A percentile compares a stretch with the other conserved stretches of the same genome.
Evolutionary conservation across 1,140 invertebrate species (phyloP).

Genomic region (Theocolax elegans): DNA sequence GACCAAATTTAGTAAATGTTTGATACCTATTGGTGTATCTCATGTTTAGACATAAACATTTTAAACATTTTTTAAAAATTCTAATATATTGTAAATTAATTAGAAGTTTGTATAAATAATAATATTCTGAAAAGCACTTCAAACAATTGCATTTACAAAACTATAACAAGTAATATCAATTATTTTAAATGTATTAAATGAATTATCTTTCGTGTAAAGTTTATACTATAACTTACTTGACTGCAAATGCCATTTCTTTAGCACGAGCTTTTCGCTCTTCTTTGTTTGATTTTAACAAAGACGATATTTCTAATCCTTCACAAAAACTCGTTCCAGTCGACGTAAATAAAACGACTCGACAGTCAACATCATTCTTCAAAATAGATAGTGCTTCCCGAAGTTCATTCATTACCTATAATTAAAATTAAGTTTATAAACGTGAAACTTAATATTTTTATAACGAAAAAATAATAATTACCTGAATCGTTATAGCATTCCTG

Average conservation of each 20-base stretch:
- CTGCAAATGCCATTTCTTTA: slow-evolving; percentile 69
- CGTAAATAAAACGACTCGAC: slow-evolving; percentile 74
- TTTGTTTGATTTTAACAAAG: slow-evolving; percentile 69
- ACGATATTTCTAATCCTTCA: slow-evolving; percentile 77
- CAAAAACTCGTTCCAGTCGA: slow-evolving; percentile 76
- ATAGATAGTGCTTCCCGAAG: slow-evolving; percentile 71
- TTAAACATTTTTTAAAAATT: too few species aligned
- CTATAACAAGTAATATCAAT: too few species aligned
- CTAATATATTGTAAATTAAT: too few species aligned
- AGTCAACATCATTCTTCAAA: slow-evolving; percentile 72
- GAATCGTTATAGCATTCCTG: slow-evolving; percentile 70
- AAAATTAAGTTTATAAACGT: slow-evolving; percentile 18
- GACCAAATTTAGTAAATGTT: too few species aligned
- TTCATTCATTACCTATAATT: slow-evolving; percentile 73
- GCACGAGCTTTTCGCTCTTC: slow-evolving; percentile 71
- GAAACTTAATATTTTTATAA: too few species aligned
- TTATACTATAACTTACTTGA: slow-evolving; percentile 77
- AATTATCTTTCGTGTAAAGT: too few species aligned
- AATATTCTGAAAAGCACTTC: not conserved
- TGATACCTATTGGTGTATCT: too few species aligned
- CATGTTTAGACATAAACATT: too few species aligned
- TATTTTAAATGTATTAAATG: too few species aligned
- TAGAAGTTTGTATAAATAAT: not conserved
- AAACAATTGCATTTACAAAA: slow-evolving; percentile 33
- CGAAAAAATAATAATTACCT: slow-evolving; percentile 59